A percentile compares a stretch with the other conserved stretches of the same genome.
Evolutionary conservation across 2,888 invertebrate genomes (phyloP).

Genomic region (Apamea epomidion): DNA sequence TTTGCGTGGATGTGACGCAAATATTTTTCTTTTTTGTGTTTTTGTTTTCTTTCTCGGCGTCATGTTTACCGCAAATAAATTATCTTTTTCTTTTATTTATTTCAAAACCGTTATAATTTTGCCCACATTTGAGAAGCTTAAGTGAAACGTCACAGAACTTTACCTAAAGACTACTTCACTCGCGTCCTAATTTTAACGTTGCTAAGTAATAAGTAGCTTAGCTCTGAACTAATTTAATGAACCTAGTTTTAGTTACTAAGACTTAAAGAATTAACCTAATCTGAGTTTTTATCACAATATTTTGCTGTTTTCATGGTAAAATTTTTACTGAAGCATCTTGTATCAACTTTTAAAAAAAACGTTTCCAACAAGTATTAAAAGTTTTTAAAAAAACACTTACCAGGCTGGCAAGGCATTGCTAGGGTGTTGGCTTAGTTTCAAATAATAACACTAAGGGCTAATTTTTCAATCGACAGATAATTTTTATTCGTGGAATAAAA

Average conservation of each 20-base stretch:
- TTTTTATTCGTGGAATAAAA: too few relatives aligned
- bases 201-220: slow-evolving; percentile 50
- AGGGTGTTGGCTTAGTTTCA: too few relatives aligned
- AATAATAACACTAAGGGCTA: too few relatives aligned
- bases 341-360: neutral
- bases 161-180: neutral
- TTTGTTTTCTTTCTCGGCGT: too few relatives aligned
- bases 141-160: neutral
- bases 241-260: neutral
- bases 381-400: neutral
- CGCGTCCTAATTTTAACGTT: slow-evolving; percentile 20
- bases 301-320: neutral
- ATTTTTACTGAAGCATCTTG: neutral
- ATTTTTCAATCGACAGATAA: too few relatives aligned
- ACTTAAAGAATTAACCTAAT: neutral
- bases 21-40: too few relatives aligned
- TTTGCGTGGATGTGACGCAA: too few relatives aligned
- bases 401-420: neutral
- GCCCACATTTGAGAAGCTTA: neutral
- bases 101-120: neutral
- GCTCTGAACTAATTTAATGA: slow-evolving; percentile 33
- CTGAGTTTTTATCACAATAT: neutral
- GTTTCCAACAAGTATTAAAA: neutral
- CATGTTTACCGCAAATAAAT: too few relatives aligned
- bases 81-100: too few relatives aligned